phyloP scores from a whole-genome alignment of 2,113 vertebrate species.

The Guaruba guarouba region DNA sequence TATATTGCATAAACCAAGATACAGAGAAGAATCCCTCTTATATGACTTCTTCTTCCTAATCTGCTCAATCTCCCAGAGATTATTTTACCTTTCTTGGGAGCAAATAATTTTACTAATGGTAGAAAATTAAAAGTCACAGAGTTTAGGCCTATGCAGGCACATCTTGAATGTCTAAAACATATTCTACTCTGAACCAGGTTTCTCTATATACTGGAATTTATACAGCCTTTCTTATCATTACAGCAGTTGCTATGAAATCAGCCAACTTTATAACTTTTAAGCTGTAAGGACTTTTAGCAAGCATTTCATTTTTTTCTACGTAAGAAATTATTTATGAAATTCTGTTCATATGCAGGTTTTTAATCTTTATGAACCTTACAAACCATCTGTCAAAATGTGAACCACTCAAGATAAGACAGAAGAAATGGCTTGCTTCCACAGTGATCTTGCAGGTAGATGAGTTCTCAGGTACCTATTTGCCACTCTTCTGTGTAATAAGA shows the following conservation, averaged over 20 bases:
- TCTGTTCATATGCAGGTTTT: not conserved
- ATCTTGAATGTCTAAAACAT: not conserved
- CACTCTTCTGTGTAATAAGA: not conserved
- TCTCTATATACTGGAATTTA: not conserved
- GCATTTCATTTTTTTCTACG: not conserved
- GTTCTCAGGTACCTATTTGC: not conserved
- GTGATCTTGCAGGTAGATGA: not conserved
- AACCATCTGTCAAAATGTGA: not conserved
- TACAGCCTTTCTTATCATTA: not conserved
- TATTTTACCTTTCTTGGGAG: not conserved
- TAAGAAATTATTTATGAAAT: not conserved
- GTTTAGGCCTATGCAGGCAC: not conserved
- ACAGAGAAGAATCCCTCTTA: not conserved
- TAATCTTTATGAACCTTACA: not conserved
- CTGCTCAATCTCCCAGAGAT: not conserved
- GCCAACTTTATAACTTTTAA: not conserved
- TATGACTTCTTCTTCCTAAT: not conserved
- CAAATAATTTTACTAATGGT: not conserved
- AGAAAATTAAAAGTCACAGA: not conserved
- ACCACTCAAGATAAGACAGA: not conserved
- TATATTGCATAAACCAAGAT: not conserved
- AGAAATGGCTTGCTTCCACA: not conserved
- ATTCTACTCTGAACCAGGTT: not conserved
- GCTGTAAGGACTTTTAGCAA: not conserved
- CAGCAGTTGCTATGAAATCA: not conserved